Base-by-base conservation (phyloP, 1,140 invertebrate species). In the Dreissena rostriformis region DNA sequence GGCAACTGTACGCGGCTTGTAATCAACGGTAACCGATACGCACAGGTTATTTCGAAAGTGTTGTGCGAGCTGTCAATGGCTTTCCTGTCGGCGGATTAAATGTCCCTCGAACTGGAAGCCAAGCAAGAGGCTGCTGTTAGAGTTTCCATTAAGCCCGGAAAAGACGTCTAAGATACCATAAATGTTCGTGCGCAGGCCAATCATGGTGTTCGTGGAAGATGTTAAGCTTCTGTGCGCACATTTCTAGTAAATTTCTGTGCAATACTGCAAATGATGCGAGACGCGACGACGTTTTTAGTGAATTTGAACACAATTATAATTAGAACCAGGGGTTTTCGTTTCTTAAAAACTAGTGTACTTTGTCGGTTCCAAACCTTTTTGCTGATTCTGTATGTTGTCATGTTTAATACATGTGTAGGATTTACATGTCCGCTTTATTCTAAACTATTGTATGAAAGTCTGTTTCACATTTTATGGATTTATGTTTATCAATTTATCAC, bases 71-170 rank as follows among this genome's bases (percentile, higher is more conserved):
- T 82, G 80, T 82, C 80, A 82, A 67, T 49, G 15, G 24, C 71
- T 82, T 82, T 71, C 80, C 73, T 75, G 72, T 75, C 53, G 53
- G 57, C 28, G 80, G 80, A 82, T 82, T 74, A 82, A 68, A 82
- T 82, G 80, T 63, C 80, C 67, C 57, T 65, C 55, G 55, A 68
- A 53, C 61, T 49, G 29, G 72, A 82, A 75, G 28, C 26, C 53
- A 22, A 49, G 29, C 49, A 52, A 55, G 80, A 51, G 72, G 72
- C 73, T 51, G 72, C 72, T 82, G 57, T 82, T 82, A 82, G 57
- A 82, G 72, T 73, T 74, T 82, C 80, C 80, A 82, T 82, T 82
- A 82, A 63, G 80, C 80, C 80, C 80, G 80, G 80, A 82, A 82
- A 75, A 75, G 80, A 67, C 74, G 55, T 71, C 80, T 68, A 67